Base-by-base conservation (phyloP, 2,888 invertebrate species). In the Hyalella azteca region DNA sequence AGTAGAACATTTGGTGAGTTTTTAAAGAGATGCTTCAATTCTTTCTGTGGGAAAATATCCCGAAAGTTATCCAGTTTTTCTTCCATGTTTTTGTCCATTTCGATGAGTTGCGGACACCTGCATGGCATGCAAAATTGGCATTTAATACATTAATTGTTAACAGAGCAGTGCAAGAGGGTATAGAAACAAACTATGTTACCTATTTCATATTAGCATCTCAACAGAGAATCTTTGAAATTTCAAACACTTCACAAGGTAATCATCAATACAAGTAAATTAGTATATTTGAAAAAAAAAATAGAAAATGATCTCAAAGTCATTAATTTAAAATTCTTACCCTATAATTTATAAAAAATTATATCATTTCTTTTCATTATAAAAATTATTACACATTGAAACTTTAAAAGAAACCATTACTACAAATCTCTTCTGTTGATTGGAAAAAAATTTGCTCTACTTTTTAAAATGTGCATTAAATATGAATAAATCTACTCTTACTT, bases 1-100 rank as follows among this genome's bases (percentile, higher is more conserved):
- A 29, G 19, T 9, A 81, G 59, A 13, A 81, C 32, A 29, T 78
- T 79, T 22, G 81, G 81, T 39, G 78, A 73, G 41, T 79, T 79
- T 26, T 22, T 39, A 19, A 81, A 54, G n/a, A 81, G 41, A 36
- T 29, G 50, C 32, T 40, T 75, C 36, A 79, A 26, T 29, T 73
- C 59, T 15, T 79, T 22, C 11, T 77, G 40, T n/a, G 81, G 79
- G 45, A 79, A 81, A 13, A 81, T 54, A 0, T 22, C 19, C 3
- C 66, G 36, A 15, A 66, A 66, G 36, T 9, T 66, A 5, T 32
- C 3, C 3, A 66, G 19, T 36, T 15, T 36, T 19, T 36, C 36
- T 5, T 66, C 66, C 66, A 66, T 5, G 9, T 36, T 29, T n/a
- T 22, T 29, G 29, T 66, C 66, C 3, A 66, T 4, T 5, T 9